Base-by-base conservation (phyloP, 2,888 invertebrate species). In the Heliconius cydno region DNA sequence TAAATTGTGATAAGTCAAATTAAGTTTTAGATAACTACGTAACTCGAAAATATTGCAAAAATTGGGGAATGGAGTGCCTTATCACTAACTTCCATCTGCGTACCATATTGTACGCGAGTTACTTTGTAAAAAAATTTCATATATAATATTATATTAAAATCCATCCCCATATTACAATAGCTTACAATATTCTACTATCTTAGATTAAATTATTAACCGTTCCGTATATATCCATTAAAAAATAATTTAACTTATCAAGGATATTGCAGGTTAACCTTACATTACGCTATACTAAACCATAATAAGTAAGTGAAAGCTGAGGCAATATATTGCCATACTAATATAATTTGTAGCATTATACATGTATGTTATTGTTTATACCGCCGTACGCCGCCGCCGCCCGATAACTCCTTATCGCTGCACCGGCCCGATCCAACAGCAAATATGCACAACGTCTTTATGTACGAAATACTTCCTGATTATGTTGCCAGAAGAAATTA, bases 391-490 rank as follows among this genome's bases (percentile, higher is more conserved):
- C 68, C 52, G 77, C 71, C 75, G 76, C 76, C 63, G 77, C 87
- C 89, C 88, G 90, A 90, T 90, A 90, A 90, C 89, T 88, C 85
- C 87, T 90, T 91, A 90, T 91, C 91, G 79, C 63, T 76, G 79
- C 82, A 78, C 71, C 74, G 57, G 68, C 30, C 74, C 81, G 78
- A 81, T 79, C 68, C 76, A 76, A 78, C n/a, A 80, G 81, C 81
- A 77, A 82, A 82, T 82, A 73, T 78, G 76, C 81, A 78, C 60
- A 77, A 78, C 71, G 75, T 80, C 76, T 81, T 80, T 79, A 81
- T 52, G 76, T 57, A 76, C 75, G 72, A 77, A 79, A 77, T 80
- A 78, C 78, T 76, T 74, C 60, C 78, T 76, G 78, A 70, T 76
- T 68, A 46, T 68, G 71, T 73, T 25, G 60, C 66, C 52, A 57